Evolutionary conservation across 2,113 vertebrate species (phyloP).

Genomic region (Dasyornis broadbenti): DNA sequence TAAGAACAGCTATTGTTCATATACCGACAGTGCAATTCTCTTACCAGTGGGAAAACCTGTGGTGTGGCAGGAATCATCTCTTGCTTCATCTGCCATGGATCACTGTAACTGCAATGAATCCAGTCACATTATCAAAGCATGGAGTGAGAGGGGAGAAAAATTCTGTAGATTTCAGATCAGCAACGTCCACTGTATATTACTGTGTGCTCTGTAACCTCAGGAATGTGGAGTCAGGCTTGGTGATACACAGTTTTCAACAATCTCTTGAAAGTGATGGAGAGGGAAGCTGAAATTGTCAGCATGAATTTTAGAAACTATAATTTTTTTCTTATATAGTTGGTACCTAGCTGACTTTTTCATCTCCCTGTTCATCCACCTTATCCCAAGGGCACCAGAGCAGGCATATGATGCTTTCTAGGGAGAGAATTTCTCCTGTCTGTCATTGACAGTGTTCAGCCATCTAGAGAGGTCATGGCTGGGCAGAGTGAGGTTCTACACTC

Average conservation of each 20-base stretch:
- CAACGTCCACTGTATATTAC: background rate
- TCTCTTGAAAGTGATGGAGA: background rate
- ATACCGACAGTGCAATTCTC: background rate
- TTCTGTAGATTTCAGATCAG: background rate
- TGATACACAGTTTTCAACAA: background rate
- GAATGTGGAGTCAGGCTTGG: background rate
- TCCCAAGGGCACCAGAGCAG: background rate
- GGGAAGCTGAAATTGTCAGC: background rate
- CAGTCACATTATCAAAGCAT: background rate
- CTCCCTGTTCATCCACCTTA: background rate
- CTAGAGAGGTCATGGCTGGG: background rate
- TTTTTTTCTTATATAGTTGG: background rate
- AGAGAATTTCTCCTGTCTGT: background rate
- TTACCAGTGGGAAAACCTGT: slow-evolving; percentile 31
- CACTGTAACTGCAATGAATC: background rate
- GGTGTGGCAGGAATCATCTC: background rate
- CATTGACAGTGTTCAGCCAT: background rate
- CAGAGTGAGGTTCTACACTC: background rate
- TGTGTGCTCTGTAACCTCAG: background rate
- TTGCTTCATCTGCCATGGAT: background rate
- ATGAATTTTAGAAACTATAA: background rate
- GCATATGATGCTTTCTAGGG: background rate
- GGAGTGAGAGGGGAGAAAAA: background rate
- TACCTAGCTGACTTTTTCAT: background rate
- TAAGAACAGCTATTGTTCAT: slow-evolving; percentile 22